Evolutionary conservation across 1,140 invertebrate genomes (phyloP).

Genomic region (Drosophila subpulchrella): DNA sequence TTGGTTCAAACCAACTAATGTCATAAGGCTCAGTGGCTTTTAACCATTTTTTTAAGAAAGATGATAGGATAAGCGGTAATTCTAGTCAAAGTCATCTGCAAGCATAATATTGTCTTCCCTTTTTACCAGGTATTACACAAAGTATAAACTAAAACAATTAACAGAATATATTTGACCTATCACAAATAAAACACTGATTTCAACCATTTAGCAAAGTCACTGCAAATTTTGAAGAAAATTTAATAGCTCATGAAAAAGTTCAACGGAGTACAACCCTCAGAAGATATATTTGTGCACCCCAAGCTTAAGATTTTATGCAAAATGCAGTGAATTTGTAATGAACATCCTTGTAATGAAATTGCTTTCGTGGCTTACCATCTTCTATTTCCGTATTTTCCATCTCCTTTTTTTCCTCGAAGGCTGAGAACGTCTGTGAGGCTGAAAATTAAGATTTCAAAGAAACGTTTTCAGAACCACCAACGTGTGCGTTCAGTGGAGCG

Average conservation of each 20-base stretch:
- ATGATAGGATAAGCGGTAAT: too few relatives aligned
- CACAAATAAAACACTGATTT: too few relatives aligned
- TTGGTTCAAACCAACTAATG: neutral
- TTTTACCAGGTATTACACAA: too few relatives aligned
- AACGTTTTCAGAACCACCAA: conserved; percentile 18
- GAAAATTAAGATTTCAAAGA: conserved; percentile 32
- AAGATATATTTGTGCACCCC: neutral
- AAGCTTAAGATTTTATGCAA: neutral
- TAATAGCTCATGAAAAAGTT: neutral
- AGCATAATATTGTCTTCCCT: too few relatives aligned
- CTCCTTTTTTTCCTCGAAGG: neutral
- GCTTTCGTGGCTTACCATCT: too few relatives aligned
- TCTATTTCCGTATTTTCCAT: neutral
- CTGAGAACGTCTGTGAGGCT: conserved; percentile 2
- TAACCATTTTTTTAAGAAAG: too few relatives aligned
- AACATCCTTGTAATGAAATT: neutral
- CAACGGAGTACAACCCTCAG: neutral
- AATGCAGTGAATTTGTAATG: neutral
- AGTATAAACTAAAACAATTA: too few relatives aligned
- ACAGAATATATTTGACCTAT: too few relatives aligned
- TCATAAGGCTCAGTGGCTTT: too few relatives aligned
- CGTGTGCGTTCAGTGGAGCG: neutral
- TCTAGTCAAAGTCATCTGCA: too few relatives aligned
- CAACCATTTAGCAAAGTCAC: neutral
- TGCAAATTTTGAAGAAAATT: neutral